These are phyloP conservation scores for Porites divaricata DNA, from an alignment of 92 coral and sea anemone species.

Conservation along the genomic window DNA sequence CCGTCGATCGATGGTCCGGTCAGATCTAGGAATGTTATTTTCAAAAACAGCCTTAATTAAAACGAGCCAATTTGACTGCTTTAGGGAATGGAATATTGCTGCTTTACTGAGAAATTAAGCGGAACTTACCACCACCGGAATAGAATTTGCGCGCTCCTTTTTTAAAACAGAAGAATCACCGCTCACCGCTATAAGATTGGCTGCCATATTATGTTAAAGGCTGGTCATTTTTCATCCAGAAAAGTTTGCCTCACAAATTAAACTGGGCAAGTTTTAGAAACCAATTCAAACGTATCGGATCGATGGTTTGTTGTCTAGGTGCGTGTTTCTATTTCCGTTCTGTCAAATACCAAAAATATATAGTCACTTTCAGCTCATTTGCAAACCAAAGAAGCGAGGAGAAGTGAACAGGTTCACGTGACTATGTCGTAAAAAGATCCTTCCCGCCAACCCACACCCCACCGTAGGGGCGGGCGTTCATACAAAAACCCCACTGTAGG, in stretches of 20 bases:
- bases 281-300: neutral
- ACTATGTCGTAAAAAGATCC: neutral
- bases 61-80: neutral
- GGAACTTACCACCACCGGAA: constrained; percentile 1
- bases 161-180: constrained; percentile 3
- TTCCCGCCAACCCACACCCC: neutral
- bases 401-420: neutral
- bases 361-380: constrained; percentile 9
- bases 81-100: neutral
- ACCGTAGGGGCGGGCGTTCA: too few relatives aligned
- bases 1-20: constrained; percentile 5
- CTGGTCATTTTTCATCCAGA: neutral
- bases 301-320: neutral
- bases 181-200: constrained; percentile 1
- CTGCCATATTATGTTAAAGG: neutral
- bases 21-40: too few relatives aligned
- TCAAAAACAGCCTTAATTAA: neutral
- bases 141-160: neutral
- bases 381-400: neutral
- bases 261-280: neutral
- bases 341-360: constrained; percentile 33
- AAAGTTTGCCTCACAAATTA: neutral
- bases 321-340: constrained; percentile 50
- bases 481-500: too few relatives aligned
- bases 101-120: too few relatives aligned